phyloP scores from a whole-genome alignment of 2,888 invertebrate species.

The Barypeithes pellucidus region DNA sequence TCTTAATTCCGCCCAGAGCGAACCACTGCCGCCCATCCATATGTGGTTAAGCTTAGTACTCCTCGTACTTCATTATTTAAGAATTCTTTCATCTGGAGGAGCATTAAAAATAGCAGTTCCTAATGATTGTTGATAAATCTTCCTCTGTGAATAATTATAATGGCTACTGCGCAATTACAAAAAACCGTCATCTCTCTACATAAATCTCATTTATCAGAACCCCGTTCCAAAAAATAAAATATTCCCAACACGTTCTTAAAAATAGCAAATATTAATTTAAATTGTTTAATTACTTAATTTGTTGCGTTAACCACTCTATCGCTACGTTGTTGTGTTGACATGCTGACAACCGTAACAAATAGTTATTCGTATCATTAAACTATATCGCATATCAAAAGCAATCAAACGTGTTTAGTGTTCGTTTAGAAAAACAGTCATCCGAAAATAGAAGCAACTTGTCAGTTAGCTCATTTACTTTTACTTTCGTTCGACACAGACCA shows the following conservation, averaged over 20 bases:
- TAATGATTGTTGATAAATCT: too few relatives aligned
- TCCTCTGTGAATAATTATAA: too few relatives aligned
- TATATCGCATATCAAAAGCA: conserved; percentile 25
- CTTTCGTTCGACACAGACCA: conserved; percentile 23
- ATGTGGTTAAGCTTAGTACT: too few relatives aligned
- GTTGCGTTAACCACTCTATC: not conserved
- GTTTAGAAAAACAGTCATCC: conserved; percentile 19
- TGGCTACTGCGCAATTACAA: too few relatives aligned
- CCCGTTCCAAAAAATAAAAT: not conserved
- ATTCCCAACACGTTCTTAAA: not conserved
- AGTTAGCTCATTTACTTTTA: conserved; percentile 27
- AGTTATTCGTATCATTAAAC: conserved; percentile 14
- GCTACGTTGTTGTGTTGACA: not conserved
- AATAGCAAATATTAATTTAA: not conserved
- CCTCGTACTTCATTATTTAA: too few relatives aligned
- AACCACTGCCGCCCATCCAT: too few relatives aligned
- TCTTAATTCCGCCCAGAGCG: too few relatives aligned
- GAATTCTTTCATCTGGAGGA: too few relatives aligned
- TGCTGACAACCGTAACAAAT: not conserved
- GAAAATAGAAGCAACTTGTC: conserved; percentile 30
- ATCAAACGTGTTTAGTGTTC: conserved; percentile 18
- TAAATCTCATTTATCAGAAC: too few relatives aligned
- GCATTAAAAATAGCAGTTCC: too few relatives aligned
- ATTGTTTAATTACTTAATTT: not conserved
- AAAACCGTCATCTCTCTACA: too few relatives aligned